Percentiles rank a stretch among this genome's conserved stretches.
Evolutionary conservation across 2,888 invertebrate species (phyloP).

Genomic region (Cephalotes varians): DNA sequence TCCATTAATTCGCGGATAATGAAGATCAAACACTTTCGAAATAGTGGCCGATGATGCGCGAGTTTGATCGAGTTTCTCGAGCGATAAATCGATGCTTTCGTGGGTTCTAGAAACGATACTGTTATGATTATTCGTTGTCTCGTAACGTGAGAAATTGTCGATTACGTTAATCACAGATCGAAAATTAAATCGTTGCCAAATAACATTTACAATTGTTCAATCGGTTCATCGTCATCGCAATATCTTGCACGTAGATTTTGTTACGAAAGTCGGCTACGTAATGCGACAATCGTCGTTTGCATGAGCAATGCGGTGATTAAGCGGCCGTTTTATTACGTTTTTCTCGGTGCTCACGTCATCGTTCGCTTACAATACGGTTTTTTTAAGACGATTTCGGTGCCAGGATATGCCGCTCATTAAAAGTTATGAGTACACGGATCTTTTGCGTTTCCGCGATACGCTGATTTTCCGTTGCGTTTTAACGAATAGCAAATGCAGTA

Average conservation of each 20-base stretch:
- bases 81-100: neutral
- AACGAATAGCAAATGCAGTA: neutral
- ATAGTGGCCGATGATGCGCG: conserved; percentile 9
- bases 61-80: conserved; percentile 3
- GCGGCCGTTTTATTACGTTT: conserved; percentile 62
- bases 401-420: neutral
- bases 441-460: neutral
- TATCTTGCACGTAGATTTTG: conserved; percentile 78
- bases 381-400: neutral
- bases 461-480: neutral
- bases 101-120: neutral
- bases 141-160: neutral
- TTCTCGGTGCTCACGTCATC: conserved; percentile 54
- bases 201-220: conserved; percentile 69
- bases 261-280: conserved; percentile 74
- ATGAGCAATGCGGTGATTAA: conserved; percentile 76
- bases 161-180: neutral
- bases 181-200: conserved; percentile 3
- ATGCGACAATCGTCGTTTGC: conserved; percentile 71
- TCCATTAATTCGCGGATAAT: conserved; percentile 62
- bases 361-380: conserved; percentile 46
- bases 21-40: conserved; percentile 46
- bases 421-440: neutral
- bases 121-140: neutral
- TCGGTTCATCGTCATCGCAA: conserved; percentile 57